A percentile compares a stretch with the other conserved stretches of the same genome.
phyloP scores from a whole-genome alignment of 2,113 vertebrate genomes.

The Pangasianodon gigas region DNA sequence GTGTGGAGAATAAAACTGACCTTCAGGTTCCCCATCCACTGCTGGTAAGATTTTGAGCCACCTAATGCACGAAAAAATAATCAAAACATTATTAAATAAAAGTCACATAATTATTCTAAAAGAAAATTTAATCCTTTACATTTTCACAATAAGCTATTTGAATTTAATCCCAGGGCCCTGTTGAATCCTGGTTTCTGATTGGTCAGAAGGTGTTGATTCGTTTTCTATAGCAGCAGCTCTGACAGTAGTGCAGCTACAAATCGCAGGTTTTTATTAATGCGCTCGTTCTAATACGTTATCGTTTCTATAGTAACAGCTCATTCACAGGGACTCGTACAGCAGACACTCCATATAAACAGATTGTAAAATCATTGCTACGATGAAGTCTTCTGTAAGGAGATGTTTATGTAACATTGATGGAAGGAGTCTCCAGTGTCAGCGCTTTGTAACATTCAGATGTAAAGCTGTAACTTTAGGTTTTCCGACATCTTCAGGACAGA shows the following conservation, averaged over 20 bases:
- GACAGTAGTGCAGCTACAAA: background rate
- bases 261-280: background rate
- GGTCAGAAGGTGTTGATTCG: background rate
- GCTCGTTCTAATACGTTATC: background rate
- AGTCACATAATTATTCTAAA: background rate
- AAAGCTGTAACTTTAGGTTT: no score
- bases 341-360: no score
- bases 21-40: constrained; percentile 84
- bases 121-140: background rate
- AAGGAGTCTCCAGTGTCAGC: no score
- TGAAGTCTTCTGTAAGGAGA: no score
- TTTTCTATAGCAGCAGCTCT: background rate
- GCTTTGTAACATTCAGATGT: no score
- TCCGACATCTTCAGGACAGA: no score
- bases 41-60: constrained; percentile 77
- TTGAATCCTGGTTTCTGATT: background rate
- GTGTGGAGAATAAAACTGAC: constrained; percentile 60
- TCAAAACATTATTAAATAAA: background rate
- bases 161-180: background rate
- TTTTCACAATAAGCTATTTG: background rate
- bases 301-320: background rate
- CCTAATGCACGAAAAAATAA: constrained; percentile 63
- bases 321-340: background rate
- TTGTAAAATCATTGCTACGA: no score
- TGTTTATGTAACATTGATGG: no score